Percentiles rank a stretch among this genome's conserved stretches.
These are phyloP conservation scores for Cryptoblepharus egeriae DNA, from an alignment of 2,797 vertebrate genomes.

Conservation along the genomic window DNA sequence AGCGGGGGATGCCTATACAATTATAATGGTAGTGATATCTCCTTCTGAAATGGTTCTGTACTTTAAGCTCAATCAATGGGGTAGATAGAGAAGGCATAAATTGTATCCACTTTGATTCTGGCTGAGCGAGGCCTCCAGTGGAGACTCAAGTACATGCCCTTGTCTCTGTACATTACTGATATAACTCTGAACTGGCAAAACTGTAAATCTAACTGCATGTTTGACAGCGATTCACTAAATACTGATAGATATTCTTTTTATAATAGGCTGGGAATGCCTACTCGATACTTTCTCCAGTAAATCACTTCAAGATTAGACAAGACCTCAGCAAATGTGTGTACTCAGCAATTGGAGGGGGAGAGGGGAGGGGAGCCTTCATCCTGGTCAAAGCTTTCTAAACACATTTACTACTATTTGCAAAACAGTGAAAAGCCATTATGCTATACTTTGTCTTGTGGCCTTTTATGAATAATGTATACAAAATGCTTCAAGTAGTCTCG, in stretches of 20 bases:
- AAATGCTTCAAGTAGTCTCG: constrained; percentile 36
- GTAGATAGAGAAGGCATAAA: too few relatives aligned
- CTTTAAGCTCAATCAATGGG: not conserved
- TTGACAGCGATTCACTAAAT: not conserved
- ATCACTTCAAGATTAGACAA: not conserved
- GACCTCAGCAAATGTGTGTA: constrained; percentile 2
- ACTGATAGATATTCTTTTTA: not conserved
- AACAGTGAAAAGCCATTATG: constrained; percentile 38
- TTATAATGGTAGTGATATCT: not conserved
- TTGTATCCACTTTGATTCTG: too few relatives aligned
- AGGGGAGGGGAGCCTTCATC: not conserved
- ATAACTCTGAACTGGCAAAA: not conserved
- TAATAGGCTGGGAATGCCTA: not conserved
- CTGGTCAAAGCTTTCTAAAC: constrained; percentile 56
- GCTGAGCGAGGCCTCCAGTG: too few relatives aligned
- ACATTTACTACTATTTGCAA: constrained; percentile 8
- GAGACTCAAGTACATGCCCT: not conserved
- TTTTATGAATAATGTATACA: constrained; percentile 57
- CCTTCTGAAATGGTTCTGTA: not conserved
- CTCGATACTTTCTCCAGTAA: constrained; percentile 1
- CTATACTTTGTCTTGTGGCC: constrained; percentile 40
- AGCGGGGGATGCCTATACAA: too few relatives aligned
- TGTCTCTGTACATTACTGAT: not conserved
- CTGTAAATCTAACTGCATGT: not conserved
- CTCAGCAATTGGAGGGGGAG: not conserved